A percentile compares a stretch with the other conserved stretches of the same genome.
phyloP scores from a whole-genome alignment of 2,797 vertebrate species.

The Brotula barbata region DNA sequence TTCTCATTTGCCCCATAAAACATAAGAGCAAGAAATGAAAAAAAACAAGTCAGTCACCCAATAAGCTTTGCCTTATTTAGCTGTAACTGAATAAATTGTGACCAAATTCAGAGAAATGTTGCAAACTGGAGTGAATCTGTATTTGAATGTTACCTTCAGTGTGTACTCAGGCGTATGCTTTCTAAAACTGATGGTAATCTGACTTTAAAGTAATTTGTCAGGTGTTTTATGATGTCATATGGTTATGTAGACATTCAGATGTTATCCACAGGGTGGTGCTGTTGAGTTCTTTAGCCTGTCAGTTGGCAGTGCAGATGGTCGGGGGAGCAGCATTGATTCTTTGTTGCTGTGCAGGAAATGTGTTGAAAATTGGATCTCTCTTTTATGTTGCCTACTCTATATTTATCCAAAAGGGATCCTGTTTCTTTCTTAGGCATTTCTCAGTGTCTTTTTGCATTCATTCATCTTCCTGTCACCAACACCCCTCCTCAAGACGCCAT shows the following conservation, averaged over 20 bases:
- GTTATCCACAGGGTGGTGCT: slow-evolving; percentile 50
- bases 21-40: no score
- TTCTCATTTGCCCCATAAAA: no score
- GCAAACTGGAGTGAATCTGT: no score
- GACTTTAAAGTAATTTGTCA: no score
- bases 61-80: no score
- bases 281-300: slow-evolving; percentile 16
- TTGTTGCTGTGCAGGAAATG: not conserved
- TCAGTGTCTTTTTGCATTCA: slow-evolving; percentile 67
- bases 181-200: no score
- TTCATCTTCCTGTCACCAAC: slow-evolving; percentile 72
- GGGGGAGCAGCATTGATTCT: slow-evolving; percentile 1
- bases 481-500: slow-evolving; percentile 40
- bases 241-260: not conserved
- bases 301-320: not conserved
- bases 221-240: no score
- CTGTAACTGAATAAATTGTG: no score
- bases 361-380: slow-evolving; percentile 17
- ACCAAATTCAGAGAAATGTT: no score
- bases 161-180: no score
- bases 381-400: slow-evolving; percentile 55
- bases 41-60: no score
- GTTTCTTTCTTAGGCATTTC: slow-evolving; percentile 65
- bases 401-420: slow-evolving; percentile 62
- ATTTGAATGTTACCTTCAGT: no score